A percentile compares a stretch with the other conserved stretches of the same genome.
Conservation (phyloP, 1,140 invertebrate genomes). For the Dendrolimus kikuchii region DNA sequence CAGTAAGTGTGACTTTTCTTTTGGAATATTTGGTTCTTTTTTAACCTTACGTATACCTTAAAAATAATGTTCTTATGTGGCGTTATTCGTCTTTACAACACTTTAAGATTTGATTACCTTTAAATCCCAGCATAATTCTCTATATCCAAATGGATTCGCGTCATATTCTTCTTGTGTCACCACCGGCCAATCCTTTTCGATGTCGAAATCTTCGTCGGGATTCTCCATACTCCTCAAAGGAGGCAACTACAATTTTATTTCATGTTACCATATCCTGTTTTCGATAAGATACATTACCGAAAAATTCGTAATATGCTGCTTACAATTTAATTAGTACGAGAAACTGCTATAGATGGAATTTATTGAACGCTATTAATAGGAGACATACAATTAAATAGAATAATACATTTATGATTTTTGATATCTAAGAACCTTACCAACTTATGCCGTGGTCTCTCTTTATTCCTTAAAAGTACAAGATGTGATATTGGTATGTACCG, state of each 20-base stretch:
- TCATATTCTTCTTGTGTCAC: conserved; percentile 74
- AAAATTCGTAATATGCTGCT: neutral
- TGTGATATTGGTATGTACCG: conserved; percentile 90
- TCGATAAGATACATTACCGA: neutral
- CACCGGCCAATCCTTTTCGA: conserved; percentile 80
- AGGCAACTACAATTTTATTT: conserved; percentile 72
- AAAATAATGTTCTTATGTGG: too few species aligned
- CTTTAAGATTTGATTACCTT: conserved; percentile 54
- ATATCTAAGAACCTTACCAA: conserved; percentile 68
- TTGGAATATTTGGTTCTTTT: too few species aligned
- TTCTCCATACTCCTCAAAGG: conserved; percentile 84
- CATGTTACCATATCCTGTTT: neutral
- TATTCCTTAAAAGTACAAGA: conserved; percentile 90
- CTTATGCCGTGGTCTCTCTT: conserved; percentile 86
- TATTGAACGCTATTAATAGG: too few species aligned
- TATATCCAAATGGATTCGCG: conserved; percentile 76
- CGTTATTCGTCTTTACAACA: too few species aligned
- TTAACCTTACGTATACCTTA: too few species aligned
- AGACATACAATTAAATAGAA: too few species aligned
- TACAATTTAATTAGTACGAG: too few species aligned
- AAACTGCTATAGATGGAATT: too few species aligned
- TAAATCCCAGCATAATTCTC: conserved; percentile 94
- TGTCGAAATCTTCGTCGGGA: conserved; percentile 85
- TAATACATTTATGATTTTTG: neutral
- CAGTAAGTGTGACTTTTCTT: too few species aligned